Percentiles rank a stretch among this genome's conserved stretches.
phyloP scores from a whole-genome alignment of 2,797 vertebrate species.

The Masticophis lateralis region DNA sequence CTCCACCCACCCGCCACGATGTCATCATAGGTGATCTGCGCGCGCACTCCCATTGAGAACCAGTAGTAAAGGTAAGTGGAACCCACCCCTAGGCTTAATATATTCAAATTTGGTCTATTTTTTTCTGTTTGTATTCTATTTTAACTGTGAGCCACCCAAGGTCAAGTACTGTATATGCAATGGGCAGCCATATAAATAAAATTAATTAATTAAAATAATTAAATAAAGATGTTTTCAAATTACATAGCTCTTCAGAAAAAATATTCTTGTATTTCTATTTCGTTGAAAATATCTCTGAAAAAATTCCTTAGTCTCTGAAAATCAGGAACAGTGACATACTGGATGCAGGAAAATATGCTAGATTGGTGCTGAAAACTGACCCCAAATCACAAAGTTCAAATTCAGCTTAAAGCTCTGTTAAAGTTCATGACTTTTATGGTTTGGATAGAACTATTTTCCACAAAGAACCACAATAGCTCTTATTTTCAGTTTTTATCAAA shows the following conservation, averaged over 20 bases:
- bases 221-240: neutral
- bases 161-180: neutral
- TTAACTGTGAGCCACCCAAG: neutral
- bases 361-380: slow-evolving; percentile 34
- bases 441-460: slow-evolving; percentile 40
- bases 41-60: too few relatives aligned
- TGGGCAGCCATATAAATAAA: neutral
- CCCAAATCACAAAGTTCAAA: slow-evolving; percentile 34
- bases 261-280: neutral
- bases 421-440: slow-evolving; percentile 37
- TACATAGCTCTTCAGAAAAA: neutral
- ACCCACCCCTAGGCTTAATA: too few relatives aligned
- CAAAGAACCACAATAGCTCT: slow-evolving; percentile 12
- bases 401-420: slow-evolving; percentile 49
- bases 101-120: neutral
- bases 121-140: neutral
- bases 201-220: neutral
- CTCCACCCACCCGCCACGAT: too few relatives aligned
- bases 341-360: neutral
- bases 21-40: too few relatives aligned
- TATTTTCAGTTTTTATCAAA: slow-evolving; percentile 37
- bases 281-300: neutral
- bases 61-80: too few relatives aligned
- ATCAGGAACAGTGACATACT: neutral
- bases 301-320: neutral